Evolutionary conservation across 2,113 vertebrate genomes (phyloP), one percentile per base, ranked within the genome.

Genomic region (Amazona vittata): DNA sequence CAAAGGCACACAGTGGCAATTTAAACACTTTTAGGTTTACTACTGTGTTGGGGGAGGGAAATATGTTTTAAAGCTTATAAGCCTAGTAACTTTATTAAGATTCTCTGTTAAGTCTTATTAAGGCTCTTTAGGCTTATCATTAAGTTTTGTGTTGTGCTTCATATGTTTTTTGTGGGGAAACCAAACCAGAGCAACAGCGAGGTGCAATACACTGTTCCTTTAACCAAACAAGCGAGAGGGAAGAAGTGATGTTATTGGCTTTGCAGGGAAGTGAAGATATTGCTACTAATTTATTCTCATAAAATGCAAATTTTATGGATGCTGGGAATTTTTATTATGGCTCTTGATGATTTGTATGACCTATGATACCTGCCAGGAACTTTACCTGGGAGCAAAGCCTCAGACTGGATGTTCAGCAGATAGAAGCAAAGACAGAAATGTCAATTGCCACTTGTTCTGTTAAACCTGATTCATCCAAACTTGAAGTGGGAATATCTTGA

Each of bases 391-490:
- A 78, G 81, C 86, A 68, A 68, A 90, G 57, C 60, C 35, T 82
- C 68, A 50, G 86, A 10, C 79, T 53, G 94, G 79, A 46, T 79
- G 89, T 76, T 88, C 83, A 53, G 75, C 83, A 96, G 91, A 71
- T 69, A 64, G 86, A 92, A 77, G 10, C 64, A 55, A 70, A 82
- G 91, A 47, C 59, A 85, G 78, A 96, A 97, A 95, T 95, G 93
- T 95, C 94, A 90, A 96, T 93, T 77, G 93, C 82, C 94, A 95
- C 94, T 96, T 94, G 93, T 92, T 78, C 93, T 35, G 19, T 49
- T 84, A 60, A 69, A 44, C 84, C 74, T 73, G 77, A 67, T 67
- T 62, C 90, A 79, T 83, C 75, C 76, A 74, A 10, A 43, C 41
- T 79, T 93, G 75, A 86, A 96, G 92, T 86, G 93, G 88, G 76